Evolutionary conservation across 2,113 vertebrate genomes (phyloP).

Genomic region (Mesoclemmys tuberculata): DNA sequence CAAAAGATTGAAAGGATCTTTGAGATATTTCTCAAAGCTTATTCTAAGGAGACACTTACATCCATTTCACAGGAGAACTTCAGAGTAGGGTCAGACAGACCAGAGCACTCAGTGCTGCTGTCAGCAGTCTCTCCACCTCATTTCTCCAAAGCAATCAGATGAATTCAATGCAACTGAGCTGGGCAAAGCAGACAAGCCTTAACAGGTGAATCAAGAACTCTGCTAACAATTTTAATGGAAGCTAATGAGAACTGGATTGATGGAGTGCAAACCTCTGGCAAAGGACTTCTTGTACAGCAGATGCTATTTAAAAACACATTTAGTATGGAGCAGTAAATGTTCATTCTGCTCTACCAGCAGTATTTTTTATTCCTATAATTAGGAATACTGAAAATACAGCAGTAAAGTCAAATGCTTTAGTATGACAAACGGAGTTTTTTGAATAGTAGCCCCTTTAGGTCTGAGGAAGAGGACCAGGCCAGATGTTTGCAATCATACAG

Average conservation of each 20-base stretch:
- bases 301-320: background rate
- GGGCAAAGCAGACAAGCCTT: background rate
- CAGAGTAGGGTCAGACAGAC: background rate
- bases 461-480: background rate
- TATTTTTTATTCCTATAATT: background rate
- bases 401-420: background rate
- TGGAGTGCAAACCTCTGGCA: background rate
- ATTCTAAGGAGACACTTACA: background rate
- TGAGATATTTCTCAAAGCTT: background rate
- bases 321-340: background rate
- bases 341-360: background rate
- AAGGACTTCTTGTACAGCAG: background rate
- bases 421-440: background rate
- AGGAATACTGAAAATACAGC: background rate
- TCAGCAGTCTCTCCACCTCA: background rate
- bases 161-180: background rate
- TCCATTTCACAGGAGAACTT: background rate
- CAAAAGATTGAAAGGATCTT: background rate
- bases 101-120: background rate
- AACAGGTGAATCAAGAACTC: background rate
- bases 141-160: background rate
- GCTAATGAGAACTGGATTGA: background rate
- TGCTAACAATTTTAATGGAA: background rate
- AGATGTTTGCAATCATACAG: background rate
- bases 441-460: background rate